Base-by-base conservation (phyloP, 2,797 vertebrate genomes). In the Toxotes lorentzi region DNA sequence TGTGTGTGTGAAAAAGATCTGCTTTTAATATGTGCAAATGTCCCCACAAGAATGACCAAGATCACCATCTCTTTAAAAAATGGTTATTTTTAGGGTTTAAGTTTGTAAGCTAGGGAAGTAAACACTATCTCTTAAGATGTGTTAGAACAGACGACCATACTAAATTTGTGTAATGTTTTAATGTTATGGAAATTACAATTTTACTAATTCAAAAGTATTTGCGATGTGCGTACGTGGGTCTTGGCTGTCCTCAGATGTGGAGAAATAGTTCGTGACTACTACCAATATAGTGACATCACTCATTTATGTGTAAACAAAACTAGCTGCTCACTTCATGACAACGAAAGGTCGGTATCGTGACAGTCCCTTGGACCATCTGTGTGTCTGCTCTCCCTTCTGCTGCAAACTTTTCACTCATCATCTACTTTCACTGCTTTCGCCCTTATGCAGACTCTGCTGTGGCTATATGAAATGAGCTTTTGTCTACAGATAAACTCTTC, bases 341-440 rank as follows among this genome's bases (percentile, higher is more conserved):
- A 70, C 12, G 66, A 82, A 76, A 71, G 66, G 82, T 70, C 72
- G 4, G 65, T 68, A 60, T 80, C 24, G 53, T 83, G 85, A 90
- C 78, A 87, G 83, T 77, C 84, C 81, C 72, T 79, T 63, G 50
- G 85, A 82, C 88, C 86, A 91, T 91, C 88, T 91, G 86, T 70
- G 82, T n/a, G 70, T 68, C 47, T 76, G 77, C 79, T 77, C 69
- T 84, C 76, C 81, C 85, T 73, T 86, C 81, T 85, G 82, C 79
- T 76, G 45, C 71, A 48, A 75, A 78, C 50, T 63, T 81, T 82
- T 78, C 70, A 69, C 69, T 84, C 73, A 68, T 72, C 60, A 19
- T 61, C 65, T 57, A 59, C 61, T 78, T 54, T 76, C 72, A 61
- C 57, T 71, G 47, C 75, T 77, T 63, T 68, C 17, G 17, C 54